phyloP scores from a whole-genome alignment of 2,113 vertebrate species.

The Pandion haliaetus region DNA sequence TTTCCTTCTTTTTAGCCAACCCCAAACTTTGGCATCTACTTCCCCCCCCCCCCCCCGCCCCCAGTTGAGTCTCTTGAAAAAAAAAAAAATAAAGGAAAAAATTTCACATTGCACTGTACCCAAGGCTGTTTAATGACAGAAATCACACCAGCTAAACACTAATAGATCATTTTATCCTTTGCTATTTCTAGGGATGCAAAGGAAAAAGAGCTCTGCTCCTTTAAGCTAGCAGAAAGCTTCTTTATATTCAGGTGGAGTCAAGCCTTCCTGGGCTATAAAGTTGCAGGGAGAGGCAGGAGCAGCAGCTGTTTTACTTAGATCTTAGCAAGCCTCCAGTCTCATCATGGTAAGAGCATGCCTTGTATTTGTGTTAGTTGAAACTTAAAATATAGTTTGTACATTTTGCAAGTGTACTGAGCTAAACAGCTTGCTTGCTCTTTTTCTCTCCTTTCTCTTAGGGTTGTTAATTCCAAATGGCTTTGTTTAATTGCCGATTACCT shows the following conservation, averaged over 20 bases:
- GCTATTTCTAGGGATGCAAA: neutral
- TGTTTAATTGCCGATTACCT: neutral
- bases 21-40: neutral
- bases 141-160: neutral
- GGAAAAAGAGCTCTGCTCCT: conserved; percentile 53
- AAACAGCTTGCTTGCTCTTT: neutral
- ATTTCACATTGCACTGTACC: rapidly evolving
- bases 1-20: neutral
- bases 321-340: neutral
- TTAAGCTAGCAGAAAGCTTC: conserved; percentile 30
- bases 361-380: neutral
- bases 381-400: neutral
- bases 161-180: neutral
- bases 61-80: neutral
- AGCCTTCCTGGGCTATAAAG: conserved; percentile 59
- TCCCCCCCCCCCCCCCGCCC: no score
- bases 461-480: neutral
- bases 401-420: neutral
- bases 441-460: neutral
- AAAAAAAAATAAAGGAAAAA: rapidly evolving
- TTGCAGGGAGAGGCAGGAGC: conserved; percentile 25
- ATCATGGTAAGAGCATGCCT: conserved; percentile 48
- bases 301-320: conserved; percentile 23
- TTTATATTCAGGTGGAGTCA: conserved; percentile 57
- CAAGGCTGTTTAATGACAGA: neutral